A percentile compares a stretch with the other conserved stretches of the same genome.
phyloP scores from a whole-genome alignment of 2,888 invertebrate genomes.

The Drosophila prostipennis region DNA sequence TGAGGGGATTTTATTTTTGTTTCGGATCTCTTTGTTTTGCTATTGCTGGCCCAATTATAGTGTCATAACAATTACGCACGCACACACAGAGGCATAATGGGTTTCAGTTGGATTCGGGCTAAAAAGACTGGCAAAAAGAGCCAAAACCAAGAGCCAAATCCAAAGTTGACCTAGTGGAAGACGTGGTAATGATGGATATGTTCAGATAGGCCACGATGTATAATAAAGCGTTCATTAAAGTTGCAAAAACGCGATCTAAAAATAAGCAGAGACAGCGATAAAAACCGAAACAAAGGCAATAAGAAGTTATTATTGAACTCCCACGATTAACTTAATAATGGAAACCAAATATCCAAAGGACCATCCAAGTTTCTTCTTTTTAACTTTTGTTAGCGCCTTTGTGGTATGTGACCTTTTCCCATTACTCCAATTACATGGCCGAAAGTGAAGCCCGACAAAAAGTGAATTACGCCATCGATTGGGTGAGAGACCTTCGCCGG shows the following conservation, averaged over 20 bases:
- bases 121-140: slow-evolving; percentile 25
- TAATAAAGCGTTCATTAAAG: slow-evolving; percentile 67
- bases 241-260: slow-evolving; percentile 51
- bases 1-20: slow-evolving; percentile 23
- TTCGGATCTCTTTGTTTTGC: slow-evolving; percentile 28
- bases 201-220: slow-evolving; percentile 55
- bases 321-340: slow-evolving; percentile 7
- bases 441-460: slow-evolving; percentile 31
- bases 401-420: slow-evolving; percentile 20
- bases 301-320: slow-evolving; percentile 7
- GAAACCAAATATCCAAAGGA: neutral
- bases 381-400: neutral
- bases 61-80: slow-evolving; percentile 70
- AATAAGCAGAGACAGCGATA: slow-evolving; percentile 9
- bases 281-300: neutral
- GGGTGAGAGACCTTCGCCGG: slow-evolving; percentile 65
- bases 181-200: slow-evolving; percentile 79
- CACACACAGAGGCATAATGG: slow-evolving; percentile 52
- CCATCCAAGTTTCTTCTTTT: neutral
- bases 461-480: slow-evolving; percentile 64
- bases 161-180: slow-evolving; percentile 66
- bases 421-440: slow-evolving; percentile 59
- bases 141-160: slow-evolving; percentile 27
- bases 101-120: slow-evolving; percentile 33
- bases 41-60: slow-evolving; percentile 67